These are phyloP conservation scores for Alethe diademata DNA, from an alignment of 2,113 vertebrate genomes.

Conservation along the genomic window DNA sequence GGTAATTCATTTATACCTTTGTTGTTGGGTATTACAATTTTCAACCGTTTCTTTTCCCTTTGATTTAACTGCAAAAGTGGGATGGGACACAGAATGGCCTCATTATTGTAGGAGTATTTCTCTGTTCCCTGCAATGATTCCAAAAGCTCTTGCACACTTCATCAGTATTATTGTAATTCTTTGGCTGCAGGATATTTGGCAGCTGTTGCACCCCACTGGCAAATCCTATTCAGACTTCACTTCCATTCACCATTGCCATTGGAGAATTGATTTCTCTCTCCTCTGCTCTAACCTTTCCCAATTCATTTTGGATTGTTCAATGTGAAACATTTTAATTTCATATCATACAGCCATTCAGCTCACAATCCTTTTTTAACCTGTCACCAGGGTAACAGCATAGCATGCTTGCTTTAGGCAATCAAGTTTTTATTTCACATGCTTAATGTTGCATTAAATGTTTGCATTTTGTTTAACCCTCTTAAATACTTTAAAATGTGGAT, in stretches of 20 bases:
- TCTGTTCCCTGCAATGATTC: constrained; percentile 85
- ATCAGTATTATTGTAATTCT: constrained; percentile 97
- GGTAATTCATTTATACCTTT: constrained; percentile 62
- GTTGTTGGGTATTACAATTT: constrained; percentile 59
- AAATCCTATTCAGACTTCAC: constrained; percentile 92
- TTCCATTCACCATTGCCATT: constrained; percentile 88
- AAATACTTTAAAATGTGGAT: constrained; percentile 73
- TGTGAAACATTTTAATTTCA: constrained; percentile 99
- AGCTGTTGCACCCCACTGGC: constrained; percentile 96
- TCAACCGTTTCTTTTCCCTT: constrained; percentile 59
- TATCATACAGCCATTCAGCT: constrained; percentile 84
- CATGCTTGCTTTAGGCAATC: constrained; percentile 80
- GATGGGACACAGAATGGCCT: constrained; percentile 77
- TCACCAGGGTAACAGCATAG: constrained; percentile 83
- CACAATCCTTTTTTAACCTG: constrained; percentile 84
- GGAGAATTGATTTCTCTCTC: constrained; percentile 94
- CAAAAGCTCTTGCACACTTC: constrained; percentile 88
- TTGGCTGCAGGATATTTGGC: constrained; percentile 94
- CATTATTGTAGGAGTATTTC: constrained; percentile 84
- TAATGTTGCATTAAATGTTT: constrained; percentile 83
- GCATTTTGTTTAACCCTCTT: constrained; percentile 80
- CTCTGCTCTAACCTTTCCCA: constrained; percentile 85
- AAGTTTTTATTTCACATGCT: constrained; percentile 81
- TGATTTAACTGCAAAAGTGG: constrained; percentile 62
- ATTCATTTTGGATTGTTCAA: constrained; percentile 93